Percentiles rank a stretch among this genome's conserved stretches.
Conservation (phyloP, 2,113 vertebrate species). For the Physeter macrocephalus region DNA sequence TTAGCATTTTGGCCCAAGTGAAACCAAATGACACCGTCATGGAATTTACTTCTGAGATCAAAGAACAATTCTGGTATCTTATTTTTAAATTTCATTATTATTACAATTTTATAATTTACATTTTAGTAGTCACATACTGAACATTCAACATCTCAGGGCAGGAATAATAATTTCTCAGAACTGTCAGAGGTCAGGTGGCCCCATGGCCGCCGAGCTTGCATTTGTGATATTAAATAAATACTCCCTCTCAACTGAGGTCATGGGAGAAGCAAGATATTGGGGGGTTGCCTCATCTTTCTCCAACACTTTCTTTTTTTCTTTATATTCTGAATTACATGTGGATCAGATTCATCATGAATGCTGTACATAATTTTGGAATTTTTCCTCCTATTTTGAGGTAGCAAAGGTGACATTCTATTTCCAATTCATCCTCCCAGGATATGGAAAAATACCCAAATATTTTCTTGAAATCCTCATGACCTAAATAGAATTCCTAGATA, state of each 20-base stretch:
- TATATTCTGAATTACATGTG: neutral
- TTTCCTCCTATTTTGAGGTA: neutral
- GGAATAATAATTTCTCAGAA: neutral
- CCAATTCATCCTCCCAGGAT: neutral
- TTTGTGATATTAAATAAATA: neutral
- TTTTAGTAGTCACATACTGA: neutral
- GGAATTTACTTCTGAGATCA: neutral
- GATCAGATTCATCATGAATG: neutral
- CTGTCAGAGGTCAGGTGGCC: neutral
- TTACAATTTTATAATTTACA: neutral
- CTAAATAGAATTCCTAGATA: slow-evolving; percentile 29
- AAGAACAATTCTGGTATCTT: neutral
- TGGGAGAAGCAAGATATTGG: neutral
- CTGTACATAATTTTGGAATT: neutral
- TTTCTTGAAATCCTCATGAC: slow-evolving; percentile 36
- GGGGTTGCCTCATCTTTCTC: neutral
- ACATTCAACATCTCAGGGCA: neutral
- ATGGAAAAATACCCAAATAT: neutral
- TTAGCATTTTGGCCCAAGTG: neutral
- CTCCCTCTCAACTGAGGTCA: neutral
- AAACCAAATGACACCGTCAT: neutral
- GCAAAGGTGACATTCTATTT: neutral
- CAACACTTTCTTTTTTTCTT: neutral
- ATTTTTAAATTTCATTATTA: neutral
- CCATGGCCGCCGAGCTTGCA: neutral